Evolutionary conservation across 2,113 vertebrate species (phyloP), one percentile per base, ranked within the genome.

Genomic region (Sinocyclocheilus anshuiensis): DNA sequence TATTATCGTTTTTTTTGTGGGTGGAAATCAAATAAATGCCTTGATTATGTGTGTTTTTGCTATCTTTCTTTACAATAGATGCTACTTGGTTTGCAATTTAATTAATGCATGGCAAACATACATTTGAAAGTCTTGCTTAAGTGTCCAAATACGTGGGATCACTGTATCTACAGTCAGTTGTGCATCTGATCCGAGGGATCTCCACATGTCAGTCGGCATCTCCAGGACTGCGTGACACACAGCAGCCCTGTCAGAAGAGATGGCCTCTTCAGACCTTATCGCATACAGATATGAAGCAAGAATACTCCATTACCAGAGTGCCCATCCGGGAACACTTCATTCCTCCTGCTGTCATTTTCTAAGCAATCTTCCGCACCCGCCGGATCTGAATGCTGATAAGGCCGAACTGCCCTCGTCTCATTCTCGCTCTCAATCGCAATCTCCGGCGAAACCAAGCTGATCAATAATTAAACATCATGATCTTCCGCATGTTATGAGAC

Each of bases 291-390:
- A 78, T 33, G 69, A 57, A 82, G 36, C 63, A 86, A 77, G 77
- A 55, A 61, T 67, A 76, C 22, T 88, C 84, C 84, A 87, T 90
- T 87, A 81, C 81, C 87, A 57, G 77, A 79, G n/a, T 82, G 61
- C 61, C 83, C 86, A 81, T 89, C 86, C 77, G 87, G 89, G 89
- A 84, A 92, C 88, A 89, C 53, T 4, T 86, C 59, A 84, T 91
- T 76, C 87, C 83, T 84, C 88, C 84, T 86, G 67, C 84, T 86
- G 88, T 80, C 45, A 10, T 76, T 63, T 79, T 50, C 61, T 15
- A 69, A 84, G 55, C 78, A 81, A 84, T 90, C 88, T 57, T 69
- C 42, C 84, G 67, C 29, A 87, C 72, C 78, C 45, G 48, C 13
- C 13, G 18, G 82, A 87, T 75, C 29, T 39, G 75, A 77, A 74